Conservation (phyloP, 1,140 invertebrate species). For the Neodiprion virginianus region DNA sequence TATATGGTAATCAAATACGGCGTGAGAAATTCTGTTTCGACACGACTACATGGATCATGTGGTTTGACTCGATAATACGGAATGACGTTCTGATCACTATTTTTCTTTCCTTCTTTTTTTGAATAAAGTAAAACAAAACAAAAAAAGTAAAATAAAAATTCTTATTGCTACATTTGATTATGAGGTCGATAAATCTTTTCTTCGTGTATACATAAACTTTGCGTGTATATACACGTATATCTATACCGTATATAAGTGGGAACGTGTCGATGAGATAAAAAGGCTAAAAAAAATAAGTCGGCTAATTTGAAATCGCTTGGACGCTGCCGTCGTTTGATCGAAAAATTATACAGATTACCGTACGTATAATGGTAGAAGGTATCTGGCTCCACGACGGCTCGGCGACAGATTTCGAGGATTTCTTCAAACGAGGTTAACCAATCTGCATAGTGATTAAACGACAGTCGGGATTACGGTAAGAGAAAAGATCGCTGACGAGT, state of each 20-base stretch:
- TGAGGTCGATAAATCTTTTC: too few relatives aligned
- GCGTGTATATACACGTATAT: too few relatives aligned
- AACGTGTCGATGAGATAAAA: background rate
- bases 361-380: background rate
- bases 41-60: too few relatives aligned
- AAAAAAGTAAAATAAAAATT: too few relatives aligned
- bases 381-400: background rate
- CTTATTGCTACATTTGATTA: too few relatives aligned
- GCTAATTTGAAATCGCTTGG: background rate
- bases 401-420: background rate
- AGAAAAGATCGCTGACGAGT: background rate
- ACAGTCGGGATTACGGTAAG: background rate
- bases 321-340: background rate
- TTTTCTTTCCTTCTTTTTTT: too few relatives aligned
- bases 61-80: too few relatives aligned
- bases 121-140: too few relatives aligned
- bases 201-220: too few relatives aligned
- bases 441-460: constrained; percentile 2
- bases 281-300: background rate
- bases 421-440: background rate
- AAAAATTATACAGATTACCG: background rate
- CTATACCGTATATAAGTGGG: background rate
- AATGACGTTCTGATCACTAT: too few relatives aligned
- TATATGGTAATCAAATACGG: too few relatives aligned
- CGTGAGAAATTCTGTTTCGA: too few relatives aligned